Evolutionary conservation across 92 coral and sea anemone genomes (phyloP), one percentile per base, ranked within the genome.

Genomic region (Bergia sp.): DNA sequence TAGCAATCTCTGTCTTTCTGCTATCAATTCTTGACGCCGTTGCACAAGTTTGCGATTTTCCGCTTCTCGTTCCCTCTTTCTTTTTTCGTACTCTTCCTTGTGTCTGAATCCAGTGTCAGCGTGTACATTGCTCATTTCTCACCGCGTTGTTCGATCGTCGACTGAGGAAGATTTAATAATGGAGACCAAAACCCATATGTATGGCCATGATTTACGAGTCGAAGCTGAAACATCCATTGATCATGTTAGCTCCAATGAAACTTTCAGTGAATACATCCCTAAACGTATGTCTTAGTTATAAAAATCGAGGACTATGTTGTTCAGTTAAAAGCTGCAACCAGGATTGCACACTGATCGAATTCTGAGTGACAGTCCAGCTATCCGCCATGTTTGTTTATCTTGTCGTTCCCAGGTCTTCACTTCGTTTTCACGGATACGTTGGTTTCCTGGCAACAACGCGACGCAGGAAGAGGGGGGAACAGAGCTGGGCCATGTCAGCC

Each of bases 21-120:
- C 88, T 13, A 93, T 92, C 61, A 95, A 75, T 77, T 87, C 89
- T 73, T 93, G 89, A 43, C 98, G 94, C 83, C 93, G 88, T 71
- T 92, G 92, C 42, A 93, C 90, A 66, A 95, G 95, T 58, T 65
- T 91, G 37, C 65, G 82, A 73, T 90, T 92, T 64, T 96, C 92
- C 40, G 81, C 91, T 15, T 90, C 69, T 12, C 93, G 92, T 20
- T 80, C 86, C n/a, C 37, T 61, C 77, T 90, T 92, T 76, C 89
- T 85, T 21, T 38, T 76, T 65, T 92, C 91, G 74, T 90, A 79
- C 4, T 88, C 86, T 61, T 87, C 90, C 55, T 76, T 86, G 65
- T 87, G 76, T 16, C 8, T 7, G 77, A 55, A 38, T 13, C 47
- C 85, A 80, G 39, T 37, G 67, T 37, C 11, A 6, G 21, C 18